These are phyloP conservation scores for Simalia tracyae DNA, from an alignment of 2,797 vertebrate genomes.

Conservation along the genomic window DNA sequence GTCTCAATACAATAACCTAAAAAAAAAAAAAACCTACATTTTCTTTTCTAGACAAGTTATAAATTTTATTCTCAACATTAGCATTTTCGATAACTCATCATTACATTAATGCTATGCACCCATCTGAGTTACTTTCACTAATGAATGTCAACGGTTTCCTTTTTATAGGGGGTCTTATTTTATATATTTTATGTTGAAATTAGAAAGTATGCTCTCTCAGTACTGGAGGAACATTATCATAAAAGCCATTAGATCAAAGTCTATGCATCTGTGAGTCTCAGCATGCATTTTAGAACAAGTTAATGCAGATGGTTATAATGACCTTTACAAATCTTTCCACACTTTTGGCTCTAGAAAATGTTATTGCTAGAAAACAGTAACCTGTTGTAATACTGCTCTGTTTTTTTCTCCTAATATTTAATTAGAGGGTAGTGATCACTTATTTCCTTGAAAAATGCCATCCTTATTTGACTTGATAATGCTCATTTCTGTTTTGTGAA, in stretches of 20 bases:
- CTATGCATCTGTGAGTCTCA: neutral
- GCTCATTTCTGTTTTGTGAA: neutral
- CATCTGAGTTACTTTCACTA: neutral
- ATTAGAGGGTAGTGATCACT: neutral
- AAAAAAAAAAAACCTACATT: neutral
- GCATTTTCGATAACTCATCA: neutral
- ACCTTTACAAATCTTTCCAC: neutral
- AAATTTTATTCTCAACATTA: neutral
- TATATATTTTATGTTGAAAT: neutral
- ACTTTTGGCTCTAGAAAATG: neutral
- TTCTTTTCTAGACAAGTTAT: neutral
- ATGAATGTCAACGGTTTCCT: neutral
- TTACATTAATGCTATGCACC: neutral
- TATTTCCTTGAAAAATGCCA: neutral
- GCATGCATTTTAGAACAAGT: neutral
- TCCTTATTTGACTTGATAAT: neutral
- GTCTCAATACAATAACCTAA: neutral
- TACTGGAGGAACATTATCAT: neutral
- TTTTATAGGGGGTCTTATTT: neutral
- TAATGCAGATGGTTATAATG: neutral
- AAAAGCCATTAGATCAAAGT: neutral
- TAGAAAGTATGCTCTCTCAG: neutral
- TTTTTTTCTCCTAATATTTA: neutral
- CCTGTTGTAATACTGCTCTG: neutral
- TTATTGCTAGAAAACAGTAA: neutral